These are phyloP conservation scores for Arctia plantaginis DNA, from an alignment of 2,888 invertebrate species.

Conservation along the genomic window DNA sequence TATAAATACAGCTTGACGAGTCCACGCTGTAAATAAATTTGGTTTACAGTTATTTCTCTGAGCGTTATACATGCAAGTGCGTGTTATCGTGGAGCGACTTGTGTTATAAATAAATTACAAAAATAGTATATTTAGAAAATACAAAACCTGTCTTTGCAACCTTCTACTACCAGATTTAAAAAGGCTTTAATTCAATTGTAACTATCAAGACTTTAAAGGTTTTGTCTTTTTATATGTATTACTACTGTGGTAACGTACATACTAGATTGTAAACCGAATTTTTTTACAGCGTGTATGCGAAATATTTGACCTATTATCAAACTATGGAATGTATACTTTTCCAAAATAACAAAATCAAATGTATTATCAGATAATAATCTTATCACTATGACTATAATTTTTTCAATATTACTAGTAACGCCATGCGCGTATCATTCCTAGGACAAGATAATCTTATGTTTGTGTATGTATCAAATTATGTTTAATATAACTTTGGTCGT, in stretches of 20 bases:
- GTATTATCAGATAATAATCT: conserved; percentile 30
- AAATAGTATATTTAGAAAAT: background rate
- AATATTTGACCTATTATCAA: conserved; percentile 27
- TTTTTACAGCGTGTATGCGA: conserved; percentile 20
- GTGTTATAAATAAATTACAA: background rate
- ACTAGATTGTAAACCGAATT: conserved; percentile 6
- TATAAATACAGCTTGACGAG: conserved; percentile 1
- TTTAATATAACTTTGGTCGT: conserved; percentile 39
- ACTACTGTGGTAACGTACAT: background rate
- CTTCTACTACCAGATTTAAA: background rate
- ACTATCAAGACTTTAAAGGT: background rate
- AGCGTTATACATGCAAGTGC: background rate
- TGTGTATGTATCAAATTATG: conserved; percentile 45
- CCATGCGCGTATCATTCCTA: conserved; percentile 60
- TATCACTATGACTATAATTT: conserved; percentile 49
- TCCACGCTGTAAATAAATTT: conserved; percentile 18
- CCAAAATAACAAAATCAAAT: conserved; percentile 42
- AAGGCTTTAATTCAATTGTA: background rate
- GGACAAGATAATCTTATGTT: conserved; percentile 46
- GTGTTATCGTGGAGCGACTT: background rate
- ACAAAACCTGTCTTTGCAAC: background rate
- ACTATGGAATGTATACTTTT: conserved; percentile 19
- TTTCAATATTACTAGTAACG: conserved; percentile 30
- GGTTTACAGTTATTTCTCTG: background rate
- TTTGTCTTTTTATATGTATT: background rate